Percentiles rank a stretch among this genome's conserved stretches.
Evolutionary conservation across 2,888 invertebrate genomes (phyloP).

Genomic region (Melipona bicolor): DNA sequence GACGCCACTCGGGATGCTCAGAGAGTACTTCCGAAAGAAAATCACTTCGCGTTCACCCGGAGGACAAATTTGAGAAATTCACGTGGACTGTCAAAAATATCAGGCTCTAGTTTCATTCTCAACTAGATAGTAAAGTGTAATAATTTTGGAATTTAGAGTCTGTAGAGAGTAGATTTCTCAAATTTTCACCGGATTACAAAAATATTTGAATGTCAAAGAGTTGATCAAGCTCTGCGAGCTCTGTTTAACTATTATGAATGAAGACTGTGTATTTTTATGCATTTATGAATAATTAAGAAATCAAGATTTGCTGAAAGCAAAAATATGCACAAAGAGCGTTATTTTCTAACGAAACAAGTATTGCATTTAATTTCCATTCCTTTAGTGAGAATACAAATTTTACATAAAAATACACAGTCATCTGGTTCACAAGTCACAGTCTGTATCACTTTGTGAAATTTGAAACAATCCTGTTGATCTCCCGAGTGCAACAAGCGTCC

Average conservation of each 20-base stretch:
- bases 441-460: background rate
- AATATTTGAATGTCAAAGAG: no score
- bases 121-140: background rate
- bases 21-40: background rate
- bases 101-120: background rate
- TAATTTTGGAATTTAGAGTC: background rate
- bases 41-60: background rate
- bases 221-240: no score
- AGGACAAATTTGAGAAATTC: background rate
- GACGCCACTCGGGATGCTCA: constrained; percentile 7
- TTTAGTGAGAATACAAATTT: no score
- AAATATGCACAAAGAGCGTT: no score
- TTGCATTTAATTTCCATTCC: no score
- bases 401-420: no score
- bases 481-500: constrained; percentile 55
- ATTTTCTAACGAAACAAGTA: no score
- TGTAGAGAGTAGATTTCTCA: background rate
- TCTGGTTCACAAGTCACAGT: no score
- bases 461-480: background rate
- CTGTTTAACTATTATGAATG: no score
- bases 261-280: no score
- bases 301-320: no score
- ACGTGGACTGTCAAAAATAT: background rate
- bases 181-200: background rate
- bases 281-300: no score